A percentile compares a stretch with the other conserved stretches of the same genome.
These are phyloP conservation scores for Drosophila sproati DNA, from an alignment of 1,140 invertebrate species.

Conservation along the genomic window DNA sequence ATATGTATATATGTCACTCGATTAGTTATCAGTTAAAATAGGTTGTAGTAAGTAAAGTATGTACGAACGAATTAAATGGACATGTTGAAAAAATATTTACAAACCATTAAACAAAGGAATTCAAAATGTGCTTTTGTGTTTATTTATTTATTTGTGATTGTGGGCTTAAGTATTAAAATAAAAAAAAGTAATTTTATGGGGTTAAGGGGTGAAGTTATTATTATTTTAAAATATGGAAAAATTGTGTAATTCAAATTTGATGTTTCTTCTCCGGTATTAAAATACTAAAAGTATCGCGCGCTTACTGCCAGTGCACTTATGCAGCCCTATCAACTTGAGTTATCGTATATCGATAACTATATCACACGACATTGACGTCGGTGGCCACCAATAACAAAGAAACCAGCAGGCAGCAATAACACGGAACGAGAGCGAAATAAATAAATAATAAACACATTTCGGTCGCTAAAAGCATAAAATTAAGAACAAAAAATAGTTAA, in stretches of 20 bases:
- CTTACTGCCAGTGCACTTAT: background rate
- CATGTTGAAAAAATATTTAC: slow-evolving; percentile 15
- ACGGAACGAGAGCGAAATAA: slow-evolving; percentile 3
- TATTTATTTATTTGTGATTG: background rate
- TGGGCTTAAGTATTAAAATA: background rate
- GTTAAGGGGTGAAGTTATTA: no score
- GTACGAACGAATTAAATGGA: slow-evolving; percentile 44
- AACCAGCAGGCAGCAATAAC: slow-evolving; percentile 16
- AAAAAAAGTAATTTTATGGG: no score
- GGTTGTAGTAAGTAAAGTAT: slow-evolving; percentile 25
- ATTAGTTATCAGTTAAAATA: slow-evolving; percentile 26
- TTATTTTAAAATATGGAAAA: no score
- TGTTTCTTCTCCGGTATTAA: background rate
- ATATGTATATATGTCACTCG: slow-evolving; percentile 46
- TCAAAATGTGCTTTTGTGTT: background rate
- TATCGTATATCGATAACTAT: slow-evolving; percentile 3
- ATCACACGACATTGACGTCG: background rate
- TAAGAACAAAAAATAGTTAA: slow-evolving; percentile 17
- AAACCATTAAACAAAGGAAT: background rate
- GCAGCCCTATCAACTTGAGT: background rate
- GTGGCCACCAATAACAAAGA: slow-evolving; percentile 1
- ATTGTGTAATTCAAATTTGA: background rate
- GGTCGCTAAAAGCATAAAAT: background rate
- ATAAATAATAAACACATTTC: slow-evolving; percentile 18
- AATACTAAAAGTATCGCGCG: slow-evolving; percentile 8